Evolutionary conservation across 2,797 vertebrate species (phyloP).

Genomic region (Salarias fasciatus): DNA sequence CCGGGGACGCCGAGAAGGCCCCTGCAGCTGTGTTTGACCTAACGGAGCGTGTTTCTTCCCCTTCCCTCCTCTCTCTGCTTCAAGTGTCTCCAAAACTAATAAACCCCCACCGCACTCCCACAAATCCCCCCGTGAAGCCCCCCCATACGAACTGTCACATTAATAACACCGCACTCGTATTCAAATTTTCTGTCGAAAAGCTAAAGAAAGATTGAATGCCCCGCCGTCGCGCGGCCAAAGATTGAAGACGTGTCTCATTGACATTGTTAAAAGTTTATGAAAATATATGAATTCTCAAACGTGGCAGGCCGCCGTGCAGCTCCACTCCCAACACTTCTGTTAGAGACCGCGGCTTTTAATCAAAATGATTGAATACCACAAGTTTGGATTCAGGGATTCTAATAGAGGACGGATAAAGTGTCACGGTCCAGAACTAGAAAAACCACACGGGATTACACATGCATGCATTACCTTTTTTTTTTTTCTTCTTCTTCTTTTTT

Average conservation of each 20-base stretch:
- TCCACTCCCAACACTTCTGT: conserved; percentile 97
- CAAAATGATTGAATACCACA: conserved; percentile 99
- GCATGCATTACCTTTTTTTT: conserved; percentile 79
- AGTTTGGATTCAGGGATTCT: conserved; percentile 95
- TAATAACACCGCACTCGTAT: conserved; percentile 97
- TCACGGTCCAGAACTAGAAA: conserved; percentile 78
- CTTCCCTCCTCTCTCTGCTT: conserved; percentile 72
- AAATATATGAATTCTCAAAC: conserved; percentile 99
- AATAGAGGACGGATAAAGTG: conserved; percentile 82
- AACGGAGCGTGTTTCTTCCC: conserved; percentile 70
- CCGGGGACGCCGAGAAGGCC: conserved; percentile 49
- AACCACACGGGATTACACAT: conserved; percentile 76
- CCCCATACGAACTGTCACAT: conserved; percentile 92
- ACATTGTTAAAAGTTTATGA: conserved; percentile 99
- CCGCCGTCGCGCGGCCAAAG: conserved; percentile 95
- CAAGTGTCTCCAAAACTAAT: conserved; percentile 84
- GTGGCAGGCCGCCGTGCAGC: conserved; percentile 92
- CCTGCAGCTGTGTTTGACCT: conserved; percentile 72
- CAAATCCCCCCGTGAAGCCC: conserved; percentile 79
- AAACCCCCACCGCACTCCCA: conserved; percentile 60
- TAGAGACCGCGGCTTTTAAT: conserved; percentile 99
- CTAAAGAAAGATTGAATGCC: conserved; percentile 99
- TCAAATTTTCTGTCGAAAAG: conserved; percentile 98
- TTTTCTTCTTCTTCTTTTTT: conserved; percentile 15
- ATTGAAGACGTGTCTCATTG: conserved; percentile 97